Conservation (phyloP, 2,797 vertebrate species). For the Odontamblyopus rebecca region DNA sequence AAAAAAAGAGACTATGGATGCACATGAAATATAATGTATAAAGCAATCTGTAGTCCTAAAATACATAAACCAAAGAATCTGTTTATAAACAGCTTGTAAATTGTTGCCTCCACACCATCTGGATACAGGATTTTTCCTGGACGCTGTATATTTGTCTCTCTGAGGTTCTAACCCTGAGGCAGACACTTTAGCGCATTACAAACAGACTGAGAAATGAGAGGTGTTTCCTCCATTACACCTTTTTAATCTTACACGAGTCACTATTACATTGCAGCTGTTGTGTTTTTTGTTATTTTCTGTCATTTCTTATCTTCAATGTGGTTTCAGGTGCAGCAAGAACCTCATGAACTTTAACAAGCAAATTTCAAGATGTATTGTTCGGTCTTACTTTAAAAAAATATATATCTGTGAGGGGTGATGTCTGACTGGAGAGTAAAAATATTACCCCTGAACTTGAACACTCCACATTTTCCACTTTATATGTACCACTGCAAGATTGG, state of each 20-base stretch:
- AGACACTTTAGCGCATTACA: background rate
- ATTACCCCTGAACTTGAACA: no score
- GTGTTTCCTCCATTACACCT: background rate
- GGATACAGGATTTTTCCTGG: background rate
- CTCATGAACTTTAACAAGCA: background rate
- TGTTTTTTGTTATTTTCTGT: background rate
- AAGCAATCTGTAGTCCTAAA: no score
- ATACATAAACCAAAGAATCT: background rate
- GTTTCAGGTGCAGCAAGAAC: background rate
- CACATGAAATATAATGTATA: no score
- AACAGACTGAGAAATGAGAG: background rate
- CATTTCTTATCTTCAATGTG: background rate
- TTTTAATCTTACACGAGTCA: constrained; percentile 1
- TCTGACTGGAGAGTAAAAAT: no score
- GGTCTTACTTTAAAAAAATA: no score
- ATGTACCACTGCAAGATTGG: no score
- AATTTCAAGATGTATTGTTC: no score
- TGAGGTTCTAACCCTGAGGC: background rate
- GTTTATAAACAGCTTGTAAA: background rate
- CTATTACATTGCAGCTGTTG: background rate
- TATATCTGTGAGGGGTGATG: no score
- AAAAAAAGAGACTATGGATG: no score
- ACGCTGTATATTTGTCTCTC: background rate
- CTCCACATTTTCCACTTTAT: no score
- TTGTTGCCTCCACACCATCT: background rate